These are phyloP conservation scores for Dynastes tityus DNA, from an alignment of 2,888 invertebrate genomes.

Conservation along the genomic window DNA sequence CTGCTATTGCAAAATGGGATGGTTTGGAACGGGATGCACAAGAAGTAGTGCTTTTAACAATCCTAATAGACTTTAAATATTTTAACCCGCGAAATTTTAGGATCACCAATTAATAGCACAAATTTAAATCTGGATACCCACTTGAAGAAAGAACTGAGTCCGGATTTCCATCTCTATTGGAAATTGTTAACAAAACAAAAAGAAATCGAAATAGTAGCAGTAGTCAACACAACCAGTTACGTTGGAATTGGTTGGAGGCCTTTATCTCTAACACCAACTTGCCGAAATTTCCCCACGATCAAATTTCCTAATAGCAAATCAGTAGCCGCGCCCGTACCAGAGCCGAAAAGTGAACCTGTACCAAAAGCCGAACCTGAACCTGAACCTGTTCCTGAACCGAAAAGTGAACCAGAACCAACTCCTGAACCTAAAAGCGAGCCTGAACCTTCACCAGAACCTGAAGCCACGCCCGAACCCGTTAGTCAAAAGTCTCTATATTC, in stretches of 20 bases:
- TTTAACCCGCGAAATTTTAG: constrained; percentile 69
- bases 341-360: constrained; percentile 67
- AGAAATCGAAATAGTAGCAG: constrained; percentile 91
- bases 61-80: neutral
- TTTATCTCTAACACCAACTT: constrained; percentile 79
- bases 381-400: constrained; percentile 62
- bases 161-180: constrained; percentile 88
- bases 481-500: constrained; percentile 65
- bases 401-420: constrained; percentile 65
- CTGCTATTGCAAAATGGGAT: constrained; percentile 93
- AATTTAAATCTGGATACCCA: constrained; percentile 82
- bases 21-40: constrained; percentile 88
- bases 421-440: constrained; percentile 65
- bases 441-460: constrained; percentile 65
- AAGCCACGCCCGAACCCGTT: constrained; percentile 51
- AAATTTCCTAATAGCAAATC: constrained; percentile 63
- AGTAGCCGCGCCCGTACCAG: constrained; percentile 62
- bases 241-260: constrained; percentile 96
- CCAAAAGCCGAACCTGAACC: constrained; percentile 62
- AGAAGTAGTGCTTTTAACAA: constrained; percentile 76
- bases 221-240: constrained; percentile 92
- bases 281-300: constrained; percentile 86
- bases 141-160: constrained; percentile 80
- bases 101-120: constrained; percentile 83
- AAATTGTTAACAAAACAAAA: constrained; percentile 84